These are phyloP conservation scores for Labroides dimidiatus DNA, from an alignment of 2,797 vertebrate genomes.

Conservation along the genomic window DNA sequence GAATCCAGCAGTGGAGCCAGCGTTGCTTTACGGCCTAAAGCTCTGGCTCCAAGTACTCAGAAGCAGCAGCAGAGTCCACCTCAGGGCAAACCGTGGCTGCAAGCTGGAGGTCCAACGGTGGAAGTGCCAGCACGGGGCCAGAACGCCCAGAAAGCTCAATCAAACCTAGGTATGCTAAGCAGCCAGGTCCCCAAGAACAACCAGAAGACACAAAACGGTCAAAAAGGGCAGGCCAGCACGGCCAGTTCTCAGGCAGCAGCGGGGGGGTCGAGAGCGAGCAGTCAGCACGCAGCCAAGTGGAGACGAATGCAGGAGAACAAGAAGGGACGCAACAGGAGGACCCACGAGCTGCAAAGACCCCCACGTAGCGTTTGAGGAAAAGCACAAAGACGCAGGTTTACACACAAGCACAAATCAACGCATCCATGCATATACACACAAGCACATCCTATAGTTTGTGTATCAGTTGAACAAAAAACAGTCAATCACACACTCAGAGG, in stretches of 20 bases:
- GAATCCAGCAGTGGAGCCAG: constrained; percentile 25
- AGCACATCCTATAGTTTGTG: constrained; percentile 62
- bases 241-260: constrained; percentile 72
- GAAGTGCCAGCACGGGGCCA: constrained; percentile 57
- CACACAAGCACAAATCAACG: constrained; percentile 71
- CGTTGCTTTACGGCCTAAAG: constrained; percentile 55
- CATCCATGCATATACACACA: constrained; percentile 62
- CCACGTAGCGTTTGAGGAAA: constrained; percentile 92
- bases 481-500: constrained; percentile 31
- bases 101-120: constrained; percentile 50
- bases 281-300: constrained; percentile 91
- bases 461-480: constrained; percentile 35
- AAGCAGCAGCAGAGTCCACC: constrained; percentile 74
- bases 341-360: constrained; percentile 98
- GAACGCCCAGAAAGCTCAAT: constrained; percentile 57
- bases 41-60: constrained; percentile 66
- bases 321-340: constrained; percentile 98
- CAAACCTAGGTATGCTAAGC: constrained; percentile 42
- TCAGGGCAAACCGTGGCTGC: constrained; percentile 63
- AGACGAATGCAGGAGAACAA: constrained; percentile 98
- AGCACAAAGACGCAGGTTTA: constrained; percentile 48
- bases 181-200: constrained; percentile 64
- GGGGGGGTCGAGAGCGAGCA: constrained; percentile 76
- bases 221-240: constrained; percentile 86
- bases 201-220: constrained; percentile 69